A percentile compares a stretch with the other conserved stretches of the same genome.
Evolutionary conservation across 1,140 invertebrate genomes (phyloP).

Genomic region (Heliconius nattereri): DNA sequence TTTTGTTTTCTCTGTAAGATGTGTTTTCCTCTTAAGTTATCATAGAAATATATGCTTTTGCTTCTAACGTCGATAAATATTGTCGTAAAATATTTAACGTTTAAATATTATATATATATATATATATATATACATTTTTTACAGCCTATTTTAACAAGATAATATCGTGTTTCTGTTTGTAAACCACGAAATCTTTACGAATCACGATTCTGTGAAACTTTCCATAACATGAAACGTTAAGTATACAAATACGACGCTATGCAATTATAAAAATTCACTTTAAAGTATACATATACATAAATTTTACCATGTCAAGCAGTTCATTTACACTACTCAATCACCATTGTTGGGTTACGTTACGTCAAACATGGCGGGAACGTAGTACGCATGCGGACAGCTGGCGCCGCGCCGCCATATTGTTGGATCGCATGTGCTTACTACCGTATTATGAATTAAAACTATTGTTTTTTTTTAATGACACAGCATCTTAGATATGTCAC

Average conservation of each 20-base stretch:
- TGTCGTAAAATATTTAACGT: too few species aligned
- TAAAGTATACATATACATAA: not conserved
- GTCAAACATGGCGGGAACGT: slow-evolving; percentile 58
- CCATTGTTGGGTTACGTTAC: slow-evolving; percentile 26
- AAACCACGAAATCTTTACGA: too few species aligned
- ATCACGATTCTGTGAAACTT: not conserved
- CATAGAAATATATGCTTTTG: too few species aligned
- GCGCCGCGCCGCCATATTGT: slow-evolving; percentile 65
- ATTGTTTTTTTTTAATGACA: slow-evolving; percentile 8
- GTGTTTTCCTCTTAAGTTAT: too few species aligned
- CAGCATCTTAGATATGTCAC: not conserved
- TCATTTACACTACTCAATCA: slow-evolving; percentile 31
- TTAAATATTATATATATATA: too few species aligned
- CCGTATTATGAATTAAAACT: slow-evolving; percentile 15
- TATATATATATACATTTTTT: too few species aligned
- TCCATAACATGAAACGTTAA: not conserved
- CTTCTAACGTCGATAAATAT: too few species aligned
- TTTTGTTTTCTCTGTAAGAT: too few species aligned
- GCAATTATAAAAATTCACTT: not conserved
- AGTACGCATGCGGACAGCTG: slow-evolving; percentile 74
- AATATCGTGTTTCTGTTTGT: too few species aligned
- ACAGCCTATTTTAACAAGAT: too few species aligned
- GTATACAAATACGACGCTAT: not conserved
- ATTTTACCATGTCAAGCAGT: slow-evolving; percentile 8
- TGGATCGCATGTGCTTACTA: slow-evolving; percentile 40